A percentile compares a stretch with the other conserved stretches of the same genome.
Conservation (phyloP, 2,888 invertebrate species). For the Conus canariensis region DNA sequence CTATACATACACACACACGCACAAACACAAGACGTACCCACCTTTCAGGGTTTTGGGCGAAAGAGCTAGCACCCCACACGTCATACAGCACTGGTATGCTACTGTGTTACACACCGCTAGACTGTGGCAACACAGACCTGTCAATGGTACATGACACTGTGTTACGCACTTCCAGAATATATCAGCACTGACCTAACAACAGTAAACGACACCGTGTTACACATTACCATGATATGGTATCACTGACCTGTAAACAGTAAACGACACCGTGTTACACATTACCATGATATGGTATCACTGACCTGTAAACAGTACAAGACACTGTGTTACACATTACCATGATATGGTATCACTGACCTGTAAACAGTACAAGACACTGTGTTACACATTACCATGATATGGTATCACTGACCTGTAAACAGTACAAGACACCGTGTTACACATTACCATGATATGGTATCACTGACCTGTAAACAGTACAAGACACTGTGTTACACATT, state of each 20-base stretch:
- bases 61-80: conserved; percentile 43
- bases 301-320: conserved; percentile 5
- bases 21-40: neutral
- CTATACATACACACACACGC: too few species aligned
- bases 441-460: conserved; percentile 35
- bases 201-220: too few species aligned
- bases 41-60: conserved; percentile 19
- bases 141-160: neutral
- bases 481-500: neutral
- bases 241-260: neutral
- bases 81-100: conserved; percentile 35
- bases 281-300: conserved; percentile 36
- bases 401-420: conserved; percentile 35
- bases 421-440: neutral
- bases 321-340: neutral
- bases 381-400: neutral
- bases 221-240: too few species aligned
- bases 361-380: neutral
- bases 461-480: conserved; percentile 32
- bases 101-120: conserved; percentile 42
- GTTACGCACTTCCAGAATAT: too few species aligned
- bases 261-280: conserved; percentile 42
- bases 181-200: too few species aligned
- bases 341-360: neutral
- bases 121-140: conserved; percentile 42